phyloP scores from a whole-genome alignment of 2,113 vertebrate species.

The Indri indri region DNA sequence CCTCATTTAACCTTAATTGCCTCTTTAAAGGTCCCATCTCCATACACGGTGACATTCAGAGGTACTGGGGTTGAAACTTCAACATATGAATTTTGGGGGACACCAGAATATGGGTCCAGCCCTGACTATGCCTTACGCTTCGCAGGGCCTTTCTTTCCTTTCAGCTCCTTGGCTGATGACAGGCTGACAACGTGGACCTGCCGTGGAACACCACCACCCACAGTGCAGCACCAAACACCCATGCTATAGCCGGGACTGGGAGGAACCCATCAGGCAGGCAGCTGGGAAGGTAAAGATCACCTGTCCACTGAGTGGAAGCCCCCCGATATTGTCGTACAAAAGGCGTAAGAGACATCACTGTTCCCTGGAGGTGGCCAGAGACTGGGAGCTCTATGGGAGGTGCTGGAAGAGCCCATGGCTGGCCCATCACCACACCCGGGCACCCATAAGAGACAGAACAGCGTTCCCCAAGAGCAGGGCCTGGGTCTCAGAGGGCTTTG shows the following conservation, averaged over 20 bases:
- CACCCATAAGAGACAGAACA: background rate
- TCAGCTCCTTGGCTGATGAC: background rate
- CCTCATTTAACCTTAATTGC: background rate
- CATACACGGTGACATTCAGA: background rate
- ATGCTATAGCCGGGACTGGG: background rate
- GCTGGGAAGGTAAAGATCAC: background rate
- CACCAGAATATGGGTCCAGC: background rate
- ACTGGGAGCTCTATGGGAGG: accelerated
- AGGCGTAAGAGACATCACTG: background rate
- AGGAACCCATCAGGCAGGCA: background rate
- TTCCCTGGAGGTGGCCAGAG: background rate
- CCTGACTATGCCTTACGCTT: background rate
- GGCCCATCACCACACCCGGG: background rate
- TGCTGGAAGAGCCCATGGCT: background rate
- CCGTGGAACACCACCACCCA: background rate
- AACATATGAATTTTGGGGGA: background rate
- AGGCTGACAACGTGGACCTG: accelerated
- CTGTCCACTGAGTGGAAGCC: background rate
- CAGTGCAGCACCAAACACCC: no score
- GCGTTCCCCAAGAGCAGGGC: background rate
- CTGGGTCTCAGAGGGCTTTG: background rate
- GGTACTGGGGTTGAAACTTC: background rate
- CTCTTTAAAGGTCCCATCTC: background rate
- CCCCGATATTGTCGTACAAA: background rate
- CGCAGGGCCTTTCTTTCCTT: background rate